These are phyloP conservation scores for Pygoscelis antarcticus DNA, from an alignment of 2,113 vertebrate species.

Conservation along the genomic window DNA sequence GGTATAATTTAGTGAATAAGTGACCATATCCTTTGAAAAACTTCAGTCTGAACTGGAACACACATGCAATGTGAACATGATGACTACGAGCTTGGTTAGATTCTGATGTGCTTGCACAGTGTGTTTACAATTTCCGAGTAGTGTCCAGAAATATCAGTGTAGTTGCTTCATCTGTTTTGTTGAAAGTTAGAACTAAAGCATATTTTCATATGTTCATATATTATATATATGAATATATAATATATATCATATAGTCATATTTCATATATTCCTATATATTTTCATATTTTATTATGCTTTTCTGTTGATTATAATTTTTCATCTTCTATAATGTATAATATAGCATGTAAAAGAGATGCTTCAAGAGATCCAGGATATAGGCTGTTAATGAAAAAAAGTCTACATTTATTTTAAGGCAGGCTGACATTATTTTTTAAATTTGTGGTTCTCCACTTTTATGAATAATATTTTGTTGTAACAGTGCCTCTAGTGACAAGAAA, in stretches of 20 bases:
- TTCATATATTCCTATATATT: neutral
- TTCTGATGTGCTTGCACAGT: neutral
- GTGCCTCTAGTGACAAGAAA: neutral
- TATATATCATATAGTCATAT: neutral
- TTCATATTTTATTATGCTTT: neutral
- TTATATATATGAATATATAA: no score
- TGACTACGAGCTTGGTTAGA: neutral
- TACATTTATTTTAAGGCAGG: neutral
- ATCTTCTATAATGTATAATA: neutral
- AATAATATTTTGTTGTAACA: neutral
- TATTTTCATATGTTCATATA: neutral
- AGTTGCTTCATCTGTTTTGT: neutral
- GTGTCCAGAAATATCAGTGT: neutral
- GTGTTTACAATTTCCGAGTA: neutral
- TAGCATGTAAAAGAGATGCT: neutral
- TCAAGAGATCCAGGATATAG: neutral
- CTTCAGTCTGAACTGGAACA: neutral
- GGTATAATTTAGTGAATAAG: neutral
- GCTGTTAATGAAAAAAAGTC: neutral
- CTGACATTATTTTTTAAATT: neutral
- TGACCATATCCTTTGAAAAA: neutral
- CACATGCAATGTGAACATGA: neutral
- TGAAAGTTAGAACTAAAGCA: neutral
- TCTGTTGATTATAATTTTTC: neutral
- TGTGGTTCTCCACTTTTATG: neutral